Conservation (phyloP, 2,888 invertebrate genomes). For the Andricus curvator region DNA sequence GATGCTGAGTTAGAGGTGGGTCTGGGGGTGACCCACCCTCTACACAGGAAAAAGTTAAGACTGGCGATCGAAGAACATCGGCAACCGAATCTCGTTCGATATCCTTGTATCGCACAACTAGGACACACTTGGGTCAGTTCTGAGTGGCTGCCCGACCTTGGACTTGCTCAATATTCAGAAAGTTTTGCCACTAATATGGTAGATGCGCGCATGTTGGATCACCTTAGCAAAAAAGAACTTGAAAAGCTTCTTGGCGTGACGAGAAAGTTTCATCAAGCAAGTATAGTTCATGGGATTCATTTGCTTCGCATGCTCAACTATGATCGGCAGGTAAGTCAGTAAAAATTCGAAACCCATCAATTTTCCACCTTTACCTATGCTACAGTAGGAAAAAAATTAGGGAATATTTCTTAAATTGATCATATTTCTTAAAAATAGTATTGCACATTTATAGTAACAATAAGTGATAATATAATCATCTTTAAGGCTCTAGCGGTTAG, state of each 20-base stretch:
- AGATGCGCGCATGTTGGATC: conserved; percentile 95
- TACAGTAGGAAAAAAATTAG: background rate
- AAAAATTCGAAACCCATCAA: background rate
- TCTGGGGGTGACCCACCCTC: conserved; percentile 93
- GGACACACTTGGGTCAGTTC: conserved; percentile 96
- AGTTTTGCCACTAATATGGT: conserved; percentile 93
- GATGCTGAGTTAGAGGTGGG: conserved; percentile 95
- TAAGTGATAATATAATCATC: background rate
- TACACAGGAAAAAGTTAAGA: conserved; percentile 95
- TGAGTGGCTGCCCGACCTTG: conserved; percentile 95
- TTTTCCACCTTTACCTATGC: too few relatives aligned
- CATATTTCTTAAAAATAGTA: background rate
- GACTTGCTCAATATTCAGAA: conserved; percentile 93
- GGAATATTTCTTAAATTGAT: background rate
- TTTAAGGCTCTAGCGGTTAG: conserved; percentile 90
- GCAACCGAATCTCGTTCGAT: conserved; percentile 91
- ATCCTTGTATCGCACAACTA: conserved; percentile 91
- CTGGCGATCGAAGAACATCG: conserved; percentile 96
- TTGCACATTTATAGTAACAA: background rate
- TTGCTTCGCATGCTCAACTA: conserved; percentile 94
- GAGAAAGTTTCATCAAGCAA: conserved; percentile 96
- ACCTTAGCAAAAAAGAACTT: conserved; percentile 94
- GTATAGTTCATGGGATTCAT: conserved; percentile 96
- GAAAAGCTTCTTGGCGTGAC: conserved; percentile 96
- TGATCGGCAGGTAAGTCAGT: conserved; percentile 86